A percentile compares a stretch with the other conserved stretches of the same genome.
phyloP scores from a whole-genome alignment of 2,113 vertebrate species.

The Diglossa brunneiventris region DNA sequence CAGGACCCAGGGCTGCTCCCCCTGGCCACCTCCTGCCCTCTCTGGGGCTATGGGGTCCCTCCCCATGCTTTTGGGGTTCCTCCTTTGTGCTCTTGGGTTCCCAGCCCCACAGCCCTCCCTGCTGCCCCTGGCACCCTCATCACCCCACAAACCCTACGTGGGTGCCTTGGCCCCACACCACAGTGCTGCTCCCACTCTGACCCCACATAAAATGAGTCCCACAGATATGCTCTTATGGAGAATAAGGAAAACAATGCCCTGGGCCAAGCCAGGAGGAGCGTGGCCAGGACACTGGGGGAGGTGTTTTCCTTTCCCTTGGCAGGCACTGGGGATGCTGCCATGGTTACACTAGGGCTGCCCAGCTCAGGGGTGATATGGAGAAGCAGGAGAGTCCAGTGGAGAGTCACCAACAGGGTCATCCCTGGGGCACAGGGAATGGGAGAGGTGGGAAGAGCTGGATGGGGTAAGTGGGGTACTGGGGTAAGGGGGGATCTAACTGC shows the following conservation, averaged over 20 bases:
- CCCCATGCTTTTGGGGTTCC: background rate
- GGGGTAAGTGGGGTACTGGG: background rate
- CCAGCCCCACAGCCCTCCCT: background rate
- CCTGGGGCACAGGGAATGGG: background rate
- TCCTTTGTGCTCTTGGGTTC: background rate
- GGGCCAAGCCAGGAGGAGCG: background rate
- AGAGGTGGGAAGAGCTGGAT: background rate
- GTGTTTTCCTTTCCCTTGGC: background rate
- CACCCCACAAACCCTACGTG: accelerated
- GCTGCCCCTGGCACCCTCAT: background rate
- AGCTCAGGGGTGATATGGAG: background rate
- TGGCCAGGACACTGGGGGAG: accelerated
- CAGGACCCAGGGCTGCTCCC: accelerated
- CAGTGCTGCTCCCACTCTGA: accelerated
- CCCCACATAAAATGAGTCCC: accelerated
- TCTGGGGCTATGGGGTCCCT: background rate
- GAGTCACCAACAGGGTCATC: background rate
- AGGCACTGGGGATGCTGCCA: background rate
- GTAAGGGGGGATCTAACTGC: background rate
- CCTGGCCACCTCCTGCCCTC: background rate
- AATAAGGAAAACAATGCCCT: background rate
- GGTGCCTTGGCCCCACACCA: background rate
- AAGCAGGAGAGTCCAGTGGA: background rate
- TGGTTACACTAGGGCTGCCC: accelerated
- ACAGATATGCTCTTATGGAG: background rate